Evolutionary conservation across 2,888 invertebrate species (phyloP).

Genomic region (Eupsilia transversa): DNA sequence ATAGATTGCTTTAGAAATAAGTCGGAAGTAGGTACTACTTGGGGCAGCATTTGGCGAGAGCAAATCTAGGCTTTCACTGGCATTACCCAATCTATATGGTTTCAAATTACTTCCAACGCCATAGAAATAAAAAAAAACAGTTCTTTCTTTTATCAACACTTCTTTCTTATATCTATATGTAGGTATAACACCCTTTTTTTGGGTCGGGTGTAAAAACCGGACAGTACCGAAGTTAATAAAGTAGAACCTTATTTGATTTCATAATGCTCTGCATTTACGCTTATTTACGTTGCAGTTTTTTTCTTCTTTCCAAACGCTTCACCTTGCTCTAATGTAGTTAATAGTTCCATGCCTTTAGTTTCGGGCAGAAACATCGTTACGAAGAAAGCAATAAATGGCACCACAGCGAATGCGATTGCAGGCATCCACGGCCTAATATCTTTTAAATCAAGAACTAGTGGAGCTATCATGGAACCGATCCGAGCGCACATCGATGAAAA

Average conservation of each 20-base stretch:
- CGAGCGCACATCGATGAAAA: slow-evolving; percentile 96
- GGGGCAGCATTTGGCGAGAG: background rate
- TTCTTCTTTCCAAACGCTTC: slow-evolving; percentile 89
- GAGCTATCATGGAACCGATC: slow-evolving; percentile 96
- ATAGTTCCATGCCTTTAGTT: slow-evolving; percentile 93
- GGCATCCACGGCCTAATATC: slow-evolving; percentile 90
- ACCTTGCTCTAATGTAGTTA: slow-evolving; percentile 95
- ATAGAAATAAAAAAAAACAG: too few species aligned
- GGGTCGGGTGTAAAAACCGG: background rate
- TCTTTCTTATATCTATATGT: too few species aligned
- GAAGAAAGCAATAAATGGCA: slow-evolving; percentile 90
- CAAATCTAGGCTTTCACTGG: background rate
- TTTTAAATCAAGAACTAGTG: slow-evolving; percentile 93
- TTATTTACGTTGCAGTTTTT: background rate
- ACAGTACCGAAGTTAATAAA: background rate
- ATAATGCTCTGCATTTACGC: background rate
- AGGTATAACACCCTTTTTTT: too few species aligned
- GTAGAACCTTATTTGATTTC: slow-evolving; percentile 8
- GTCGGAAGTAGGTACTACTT: background rate
- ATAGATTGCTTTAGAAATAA: too few species aligned
- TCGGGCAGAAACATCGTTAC: slow-evolving; percentile 93
- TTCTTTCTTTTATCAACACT: too few species aligned
- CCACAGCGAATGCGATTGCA: slow-evolving; percentile 92
- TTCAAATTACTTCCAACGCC: too few species aligned
- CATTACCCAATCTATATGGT: too few species aligned